Conservation (phyloP, 1,140 invertebrate species). For the Pseudomyrmex sp. region DNA sequence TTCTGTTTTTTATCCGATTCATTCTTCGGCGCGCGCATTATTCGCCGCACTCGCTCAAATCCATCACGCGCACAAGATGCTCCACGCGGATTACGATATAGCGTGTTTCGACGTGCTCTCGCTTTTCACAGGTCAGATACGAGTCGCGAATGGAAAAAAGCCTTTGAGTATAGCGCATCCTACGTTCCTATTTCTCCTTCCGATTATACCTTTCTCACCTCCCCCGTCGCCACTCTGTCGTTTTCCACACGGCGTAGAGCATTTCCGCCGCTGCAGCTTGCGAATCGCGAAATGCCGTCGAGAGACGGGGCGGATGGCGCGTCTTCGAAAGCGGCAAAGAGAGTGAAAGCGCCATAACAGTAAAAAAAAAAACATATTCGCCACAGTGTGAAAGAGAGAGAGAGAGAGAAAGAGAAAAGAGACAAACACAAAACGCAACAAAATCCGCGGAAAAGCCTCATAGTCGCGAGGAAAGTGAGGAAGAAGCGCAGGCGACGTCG, state of each 20-base stretch:
- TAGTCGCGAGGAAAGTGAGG: too few species aligned
- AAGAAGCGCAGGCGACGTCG: background rate
- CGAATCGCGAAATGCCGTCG: slow-evolving; percentile 20
- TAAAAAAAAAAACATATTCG: too few species aligned
- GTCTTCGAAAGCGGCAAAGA: background rate
- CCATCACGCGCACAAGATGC: background rate
- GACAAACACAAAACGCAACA: too few species aligned
- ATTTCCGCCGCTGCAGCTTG: background rate
- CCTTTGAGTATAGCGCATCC: slow-evolving; percentile 22
- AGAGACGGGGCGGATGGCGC: background rate
- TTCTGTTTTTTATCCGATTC: background rate
- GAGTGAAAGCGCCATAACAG: too few species aligned
- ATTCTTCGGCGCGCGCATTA: background rate
- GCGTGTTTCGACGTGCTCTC: slow-evolving; percentile 1
- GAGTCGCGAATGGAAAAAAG: slow-evolving; percentile 24
- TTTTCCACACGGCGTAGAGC: background rate
- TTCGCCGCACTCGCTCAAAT: background rate
- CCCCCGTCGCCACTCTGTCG: background rate
- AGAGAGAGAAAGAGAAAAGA: too few species aligned
- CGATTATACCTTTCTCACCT: background rate
- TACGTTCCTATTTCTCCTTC: slow-evolving; percentile 25
- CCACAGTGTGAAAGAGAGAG: too few species aligned
- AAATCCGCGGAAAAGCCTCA: too few species aligned
- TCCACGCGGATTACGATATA: background rate
- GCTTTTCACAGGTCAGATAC: slow-evolving; percentile 16